Conservation (phyloP, 2,113 vertebrate genomes). For the Chascanopsetta lugubris region DNA sequence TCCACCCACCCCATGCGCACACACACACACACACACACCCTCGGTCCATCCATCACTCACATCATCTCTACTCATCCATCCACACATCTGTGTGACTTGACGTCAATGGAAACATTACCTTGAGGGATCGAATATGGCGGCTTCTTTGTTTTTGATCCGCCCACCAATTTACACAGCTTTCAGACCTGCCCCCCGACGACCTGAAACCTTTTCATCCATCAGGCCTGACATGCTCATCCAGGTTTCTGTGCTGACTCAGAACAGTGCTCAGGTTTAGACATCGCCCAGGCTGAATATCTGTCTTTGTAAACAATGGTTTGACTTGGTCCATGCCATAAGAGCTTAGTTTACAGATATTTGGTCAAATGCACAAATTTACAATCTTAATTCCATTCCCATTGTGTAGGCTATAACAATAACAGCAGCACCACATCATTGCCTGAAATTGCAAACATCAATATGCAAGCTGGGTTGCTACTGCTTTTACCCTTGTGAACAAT, state of each 20-base stretch:
- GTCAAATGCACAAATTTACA: no score
- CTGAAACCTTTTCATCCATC: slow-evolving; percentile 5
- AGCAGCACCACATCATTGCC: no score
- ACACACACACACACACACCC: no score
- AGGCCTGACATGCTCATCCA: not conserved
- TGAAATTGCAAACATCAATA: no score
- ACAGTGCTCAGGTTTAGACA: slow-evolving; percentile 20
- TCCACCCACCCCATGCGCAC: not conserved
- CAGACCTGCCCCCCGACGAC: not conserved
- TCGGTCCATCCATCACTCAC: slow-evolving; percentile 36
- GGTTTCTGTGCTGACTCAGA: not conserved
- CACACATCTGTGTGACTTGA: slow-evolving; percentile 21
- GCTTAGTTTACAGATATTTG: not conserved
- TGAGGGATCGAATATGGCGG: slow-evolving; percentile 18
- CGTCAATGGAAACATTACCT: slow-evolving; percentile 38
- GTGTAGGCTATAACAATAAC: no score
- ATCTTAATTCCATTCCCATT: no score
- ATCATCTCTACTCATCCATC: slow-evolving; percentile 17
- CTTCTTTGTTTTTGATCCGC: not conserved
- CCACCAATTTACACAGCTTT: slow-evolving; percentile 12
- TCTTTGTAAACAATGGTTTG: no score
- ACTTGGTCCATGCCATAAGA: not conserved
- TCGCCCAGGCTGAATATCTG: not conserved
- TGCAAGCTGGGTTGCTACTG: no score
- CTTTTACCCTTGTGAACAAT: no score